Evolutionary conservation across 2,888 invertebrate species (phyloP), one percentile per base, ranked within the genome.

Genomic region (Acronicta aceris): DNA sequence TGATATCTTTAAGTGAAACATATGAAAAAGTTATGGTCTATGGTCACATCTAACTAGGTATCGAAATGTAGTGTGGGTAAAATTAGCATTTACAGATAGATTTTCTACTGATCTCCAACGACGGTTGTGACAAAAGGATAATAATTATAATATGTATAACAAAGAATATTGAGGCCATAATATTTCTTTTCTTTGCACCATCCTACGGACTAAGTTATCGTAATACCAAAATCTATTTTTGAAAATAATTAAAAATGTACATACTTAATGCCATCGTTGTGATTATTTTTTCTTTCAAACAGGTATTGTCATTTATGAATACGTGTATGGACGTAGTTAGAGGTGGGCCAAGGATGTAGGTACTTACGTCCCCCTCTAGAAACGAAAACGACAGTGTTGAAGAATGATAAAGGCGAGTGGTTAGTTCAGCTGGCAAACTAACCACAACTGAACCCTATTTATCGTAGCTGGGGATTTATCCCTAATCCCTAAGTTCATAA

Each of bases 221-320:
- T 21, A 21, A 45, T 15, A 15, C 5, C 13, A 9, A 36, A 38
- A 6, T 38, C 13, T 10, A 25, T 33, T 9, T 46, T 42, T 49
- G 38, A 67, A 46, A 67, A 60, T 67, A 36, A 58, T 57, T 16
- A 41, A 51, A 51, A 30, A 25, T 1, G 21, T 36, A 16, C 54
- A 52, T 66, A 13, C 43, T 21, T 3, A 21, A 59, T 8, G 12
- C 30, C 46, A 38, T 0, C 30, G 0, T 16, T 52, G 10, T 5
- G 6, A 45, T 50, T 33, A 17, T 30, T 38, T 12, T 13, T 43
- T 15, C 7, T 38, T 12, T 25, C 10, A 66, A 10, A 43, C 13
- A 33, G 36, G 33, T 30, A 3, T 21, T 36, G 46, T 57, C 42
- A 7, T 7, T 4, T 27, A 27, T 27, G 27, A 27, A 6, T 7